Evolutionary conservation across 2,113 vertebrate species (phyloP), one percentile per base, ranked within the genome.

Genomic region (Stegostoma tigrinum): DNA sequence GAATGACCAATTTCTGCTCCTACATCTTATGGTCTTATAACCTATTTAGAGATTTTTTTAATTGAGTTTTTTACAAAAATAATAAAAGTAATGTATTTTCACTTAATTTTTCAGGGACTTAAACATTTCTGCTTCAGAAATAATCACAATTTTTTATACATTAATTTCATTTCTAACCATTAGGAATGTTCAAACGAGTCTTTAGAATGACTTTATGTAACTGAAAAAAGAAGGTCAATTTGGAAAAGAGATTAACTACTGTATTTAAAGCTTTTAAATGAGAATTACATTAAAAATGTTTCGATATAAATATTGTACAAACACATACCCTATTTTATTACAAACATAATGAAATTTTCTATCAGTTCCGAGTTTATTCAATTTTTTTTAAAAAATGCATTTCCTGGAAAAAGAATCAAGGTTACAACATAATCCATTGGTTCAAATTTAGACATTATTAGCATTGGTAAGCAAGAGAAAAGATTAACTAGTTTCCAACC

Each of bases 231-330:
- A 15, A n/a, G 48, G 21, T 42, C 21, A 19, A 70, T 94, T 70
- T 70, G 38, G 93, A 70, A 94, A 70, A 70, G 2, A 45, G 14
- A 94, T 67, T 67, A 10, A 38, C 64, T 61, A 94, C 93, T 70
- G 42, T 68, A 45, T 30, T 67, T 94, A 94, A 67, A 67, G 61
- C 7, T 68, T 94, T 67, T 68, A 94, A 94, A 94, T 94, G 38
- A 68, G 19, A 45, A 10, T 42, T 45, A 4, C 10, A 42, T 94
- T 24, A 34, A 24, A 67, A 4, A 12, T 42, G 67, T 24, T 89
- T 89, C 45, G 27, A 52, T 24, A 66, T 64, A 42, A 23, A 68
- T 14, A 23, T 94, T 94, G 10, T 94, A 64, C 42, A 24, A 94
- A 48, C 42, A 70, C 38, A 72, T 17, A 61, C 14, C 52, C 24